A percentile compares a stretch with the other conserved stretches of the same genome.
Evolutionary conservation across 2,888 invertebrate genomes (phyloP).

Genomic region (Salticus scenicus): DNA sequence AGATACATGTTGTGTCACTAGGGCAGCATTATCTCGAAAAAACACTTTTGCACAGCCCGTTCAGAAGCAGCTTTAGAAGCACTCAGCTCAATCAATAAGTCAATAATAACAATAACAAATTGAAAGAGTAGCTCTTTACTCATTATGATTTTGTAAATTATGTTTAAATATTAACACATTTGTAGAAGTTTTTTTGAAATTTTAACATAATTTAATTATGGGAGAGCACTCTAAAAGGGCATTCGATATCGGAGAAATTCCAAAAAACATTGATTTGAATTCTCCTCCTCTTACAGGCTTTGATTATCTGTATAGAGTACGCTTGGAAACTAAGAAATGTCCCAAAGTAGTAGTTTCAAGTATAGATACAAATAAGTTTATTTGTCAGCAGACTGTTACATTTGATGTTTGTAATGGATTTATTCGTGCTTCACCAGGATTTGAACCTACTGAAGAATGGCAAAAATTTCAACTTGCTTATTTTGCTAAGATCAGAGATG

Average conservation of each 20-base stretch:
- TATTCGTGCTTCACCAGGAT: conserved; percentile 78
- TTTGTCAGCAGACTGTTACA: conserved; percentile 75
- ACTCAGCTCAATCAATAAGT: no score
- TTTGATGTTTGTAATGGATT: conserved; percentile 75
- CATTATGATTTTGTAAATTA: no score
- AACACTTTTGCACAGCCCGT: no score
- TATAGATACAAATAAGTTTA: conserved; percentile 77
- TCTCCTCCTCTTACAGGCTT: conserved; percentile 34
- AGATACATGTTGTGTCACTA: no score
- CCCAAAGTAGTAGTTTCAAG: conserved; percentile 79
- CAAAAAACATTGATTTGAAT: conserved; percentile 30
- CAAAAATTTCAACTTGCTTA: conserved; percentile 82
- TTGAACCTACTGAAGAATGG: conserved; percentile 79
- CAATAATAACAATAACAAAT: no score
- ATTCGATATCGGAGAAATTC: conserved; percentile 25
- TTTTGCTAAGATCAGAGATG: conserved; percentile 81
- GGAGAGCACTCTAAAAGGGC: conserved; percentile 30
- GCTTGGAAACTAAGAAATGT: conserved; percentile 80
- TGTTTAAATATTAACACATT: no score
- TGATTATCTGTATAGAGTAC: conserved; percentile 58
- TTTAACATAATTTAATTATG: no score
- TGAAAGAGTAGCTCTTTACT: no score
- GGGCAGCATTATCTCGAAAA: no score
- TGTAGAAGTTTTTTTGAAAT: no score
- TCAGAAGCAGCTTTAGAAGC: no score